These are phyloP conservation scores for Notodonta dromedarius DNA, from an alignment of 2,888 invertebrate species.

Conservation along the genomic window DNA sequence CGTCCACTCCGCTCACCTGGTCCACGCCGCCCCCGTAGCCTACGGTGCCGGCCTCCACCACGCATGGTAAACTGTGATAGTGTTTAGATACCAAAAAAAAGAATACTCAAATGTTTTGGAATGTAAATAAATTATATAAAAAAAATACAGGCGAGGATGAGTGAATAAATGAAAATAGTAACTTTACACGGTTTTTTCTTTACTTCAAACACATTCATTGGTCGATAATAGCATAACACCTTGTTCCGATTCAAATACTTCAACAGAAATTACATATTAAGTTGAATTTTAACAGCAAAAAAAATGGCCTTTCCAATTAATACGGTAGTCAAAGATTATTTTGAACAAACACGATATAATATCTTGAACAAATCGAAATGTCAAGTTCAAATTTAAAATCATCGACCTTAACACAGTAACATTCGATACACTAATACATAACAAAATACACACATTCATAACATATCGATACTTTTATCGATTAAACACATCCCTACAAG, in stretches of 20 bases:
- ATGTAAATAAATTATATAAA: slow-evolving; percentile 74
- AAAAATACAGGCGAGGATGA: slow-evolving; percentile 77
- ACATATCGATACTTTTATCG: slow-evolving; percentile 13
- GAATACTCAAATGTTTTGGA: slow-evolving; percentile 72
- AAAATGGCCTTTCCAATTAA: slow-evolving; percentile 7
- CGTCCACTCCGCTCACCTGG: slow-evolving; percentile 55
- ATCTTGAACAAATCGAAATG: slow-evolving; percentile 25
- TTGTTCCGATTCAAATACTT: background rate
- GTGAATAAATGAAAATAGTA: slow-evolving; percentile 78
- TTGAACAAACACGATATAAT: slow-evolving; percentile 25
- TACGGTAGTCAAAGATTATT: slow-evolving; percentile 27
- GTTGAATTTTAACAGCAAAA: background rate
- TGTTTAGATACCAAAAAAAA: slow-evolving; percentile 67
- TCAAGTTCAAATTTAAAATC: slow-evolving; percentile 37
- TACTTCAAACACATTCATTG: slow-evolving; percentile 12
- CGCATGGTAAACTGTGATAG: slow-evolving; percentile 81
- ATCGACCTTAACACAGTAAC: slow-evolving; percentile 43
- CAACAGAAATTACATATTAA: background rate
- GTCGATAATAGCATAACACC: background rate
- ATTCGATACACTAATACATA: slow-evolving; percentile 28
- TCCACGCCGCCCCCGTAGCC: slow-evolving; percentile 41
- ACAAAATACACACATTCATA: slow-evolving; percentile 11
- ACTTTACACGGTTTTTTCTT: slow-evolving; percentile 39
- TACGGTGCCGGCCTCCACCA: slow-evolving; percentile 55
- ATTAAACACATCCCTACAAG: slow-evolving; percentile 4